These are phyloP conservation scores for Mus minutoides DNA, from an alignment of 2,797 vertebrate species.

Conservation along the genomic window DNA sequence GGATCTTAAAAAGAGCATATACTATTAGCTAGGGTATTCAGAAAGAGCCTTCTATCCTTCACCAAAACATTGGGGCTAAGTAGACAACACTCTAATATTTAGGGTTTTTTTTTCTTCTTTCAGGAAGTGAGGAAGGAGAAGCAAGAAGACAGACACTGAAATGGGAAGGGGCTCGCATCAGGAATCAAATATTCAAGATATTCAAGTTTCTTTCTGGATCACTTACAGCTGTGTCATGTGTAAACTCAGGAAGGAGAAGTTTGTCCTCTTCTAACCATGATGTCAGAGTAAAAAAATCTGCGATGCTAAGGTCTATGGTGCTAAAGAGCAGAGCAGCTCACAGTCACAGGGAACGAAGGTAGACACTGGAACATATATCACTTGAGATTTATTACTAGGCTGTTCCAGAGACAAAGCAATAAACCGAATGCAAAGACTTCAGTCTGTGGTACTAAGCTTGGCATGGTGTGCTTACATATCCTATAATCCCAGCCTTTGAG, in stretches of 20 bases:
- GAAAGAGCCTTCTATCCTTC: not conserved
- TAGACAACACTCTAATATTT: not conserved
- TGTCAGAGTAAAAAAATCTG: not conserved
- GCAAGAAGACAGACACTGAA: conserved; percentile 3
- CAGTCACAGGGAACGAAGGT: not conserved
- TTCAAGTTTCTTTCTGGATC: not conserved
- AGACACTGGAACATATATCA: not conserved
- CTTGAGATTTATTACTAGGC: conserved; percentile 17
- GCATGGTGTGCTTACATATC: not conserved
- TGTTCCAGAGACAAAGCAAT: not conserved
- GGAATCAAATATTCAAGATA: not conserved
- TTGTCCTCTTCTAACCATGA: conserved; percentile 2
- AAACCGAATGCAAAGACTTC: not conserved
- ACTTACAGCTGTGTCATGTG: not conserved
- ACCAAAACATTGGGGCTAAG: conserved; percentile 6
- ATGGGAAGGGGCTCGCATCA: not conserved
- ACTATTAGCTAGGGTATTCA: conserved; percentile 17
- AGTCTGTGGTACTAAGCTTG: conserved; percentile 1
- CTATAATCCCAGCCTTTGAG: not conserved
- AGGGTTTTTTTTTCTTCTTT: not conserved
- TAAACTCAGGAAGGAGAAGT: conserved; percentile 25
- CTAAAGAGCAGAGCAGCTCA: not conserved
- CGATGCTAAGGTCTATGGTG: not conserved
- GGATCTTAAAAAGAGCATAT: conserved; percentile 23
- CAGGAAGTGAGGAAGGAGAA: conserved; percentile 10